These are phyloP conservation scores for Bradypodion ventrale DNA, from an alignment of 2,797 vertebrate genomes.

Conservation along the genomic window DNA sequence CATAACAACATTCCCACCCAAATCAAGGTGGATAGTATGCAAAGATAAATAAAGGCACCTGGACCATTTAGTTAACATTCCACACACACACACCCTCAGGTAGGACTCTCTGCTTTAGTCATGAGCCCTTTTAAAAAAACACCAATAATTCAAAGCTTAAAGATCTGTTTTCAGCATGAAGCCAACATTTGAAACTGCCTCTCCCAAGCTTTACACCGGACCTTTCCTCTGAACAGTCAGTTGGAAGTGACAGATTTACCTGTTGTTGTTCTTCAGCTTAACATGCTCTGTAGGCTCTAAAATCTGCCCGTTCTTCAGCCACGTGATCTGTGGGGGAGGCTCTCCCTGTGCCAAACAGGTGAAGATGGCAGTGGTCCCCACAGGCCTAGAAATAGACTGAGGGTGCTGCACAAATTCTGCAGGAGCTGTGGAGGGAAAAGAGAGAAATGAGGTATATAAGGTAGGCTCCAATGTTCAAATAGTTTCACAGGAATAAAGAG, in stretches of 20 bases:
- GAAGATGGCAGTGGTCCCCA: slow-evolving; percentile 95
- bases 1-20: no score
- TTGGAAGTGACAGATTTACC: slow-evolving; percentile 66
- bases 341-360: slow-evolving; percentile 94
- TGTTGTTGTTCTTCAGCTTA: slow-evolving; percentile 97
- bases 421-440: slow-evolving; percentile 79
- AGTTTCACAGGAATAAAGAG: no score
- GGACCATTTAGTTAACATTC: no score
- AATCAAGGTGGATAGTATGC: no score
- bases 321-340: slow-evolving; percentile 92
- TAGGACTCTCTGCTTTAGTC: no score
- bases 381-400: slow-evolving; percentile 92
- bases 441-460: background rate
- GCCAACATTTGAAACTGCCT: background rate
- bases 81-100: no score
- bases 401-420: slow-evolving; percentile 96
- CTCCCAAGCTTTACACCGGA: background rate
- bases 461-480: background rate
- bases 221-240: background rate
- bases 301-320: slow-evolving; percentile 96
- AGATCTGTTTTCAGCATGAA: no score
- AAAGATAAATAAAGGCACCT: no score
- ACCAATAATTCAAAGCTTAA: no score
- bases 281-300: slow-evolving; percentile 90
- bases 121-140: no score